Base-by-base conservation (phyloP, 1,140 invertebrate species). In the Drosophila bifasciata region DNA sequence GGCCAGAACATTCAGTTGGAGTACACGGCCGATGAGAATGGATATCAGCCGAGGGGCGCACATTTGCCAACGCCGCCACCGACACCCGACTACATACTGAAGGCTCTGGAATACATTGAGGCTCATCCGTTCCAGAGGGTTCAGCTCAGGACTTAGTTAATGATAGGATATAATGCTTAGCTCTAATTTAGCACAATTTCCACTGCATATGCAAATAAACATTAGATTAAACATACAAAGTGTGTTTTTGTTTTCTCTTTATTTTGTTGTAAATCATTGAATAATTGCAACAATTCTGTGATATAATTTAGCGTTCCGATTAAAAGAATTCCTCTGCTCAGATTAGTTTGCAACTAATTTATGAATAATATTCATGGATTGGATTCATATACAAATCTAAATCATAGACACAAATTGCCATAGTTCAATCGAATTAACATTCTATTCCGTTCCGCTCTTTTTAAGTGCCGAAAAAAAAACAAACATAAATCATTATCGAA, bases 1-100 rank as follows among this genome's bases (percentile, higher is more conserved):
- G 93, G 93, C 4, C 83, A 91, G 45, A 89, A 78, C 6, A 92
- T 93, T 45, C 71, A 91, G 17, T 70, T 94, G 9, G 90, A 92
- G 7, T 97, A 97, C 92, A 94, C 94, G 1, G 96, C 96, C 25
- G 96, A 96, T 75, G 95, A 96, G 83, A 94, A 95, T 66, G 96
- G 96, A 16, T 97, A 96, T 92, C 94, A 94, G 51, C 95, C 95
- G 0, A 91, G 93, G 44, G 95, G 96, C 8, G 93, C 93, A 6
- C 95, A 96, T 86, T 91, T 96, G 15, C 96, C 96, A 44, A 96
- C 95, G 1, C 95, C 96, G 13, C 96, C 96, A 32, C 91, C 93
- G 94, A 97, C 92, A 97, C 97, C 92, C 96, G 94, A 80, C 41
- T 94, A 93, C 60, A 95, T 95, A 52, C 92, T 93, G 59, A 93